Conservation (phyloP, 1,140 invertebrate genomes). For the Psilanteris sp. region DNA sequence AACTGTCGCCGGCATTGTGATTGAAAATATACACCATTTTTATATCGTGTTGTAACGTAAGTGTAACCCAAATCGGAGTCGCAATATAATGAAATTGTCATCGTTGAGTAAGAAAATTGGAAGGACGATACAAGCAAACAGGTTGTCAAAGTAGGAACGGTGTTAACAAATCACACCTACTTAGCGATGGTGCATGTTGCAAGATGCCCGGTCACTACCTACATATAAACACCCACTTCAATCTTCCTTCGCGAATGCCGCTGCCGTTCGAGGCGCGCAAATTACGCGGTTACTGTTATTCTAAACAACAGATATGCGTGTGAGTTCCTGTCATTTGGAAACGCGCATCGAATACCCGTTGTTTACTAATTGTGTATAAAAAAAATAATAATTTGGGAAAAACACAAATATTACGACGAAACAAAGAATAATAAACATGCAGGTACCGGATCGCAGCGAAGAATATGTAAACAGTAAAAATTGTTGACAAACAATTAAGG, state of each 20-base stretch:
- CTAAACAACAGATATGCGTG: conserved; percentile 23
- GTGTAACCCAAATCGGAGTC: conserved; percentile 1
- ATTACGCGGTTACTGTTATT: conserved; percentile 65
- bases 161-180: conserved; percentile 63
- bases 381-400: too few relatives aligned
- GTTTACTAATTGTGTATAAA: conserved; percentile 14
- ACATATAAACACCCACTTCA: conserved; percentile 68
- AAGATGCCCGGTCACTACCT: conserved; percentile 71
- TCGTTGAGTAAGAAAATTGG: conserved; percentile 43
- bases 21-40: neutral
- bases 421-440: too few relatives aligned
- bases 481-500: too few relatives aligned
- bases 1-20: too few relatives aligned
- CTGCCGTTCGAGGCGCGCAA: conserved; percentile 39
- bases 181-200: conserved; percentile 63
- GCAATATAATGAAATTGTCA: conserved; percentile 27
- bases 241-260: conserved; percentile 48
- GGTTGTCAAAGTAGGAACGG: conserved; percentile 40
- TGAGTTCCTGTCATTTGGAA: conserved; percentile 32
- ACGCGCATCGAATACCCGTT: conserved; percentile 27
- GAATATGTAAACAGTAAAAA: too few relatives aligned
- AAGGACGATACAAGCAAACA: conserved; percentile 41
- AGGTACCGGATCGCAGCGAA: too few relatives aligned
- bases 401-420: too few relatives aligned
- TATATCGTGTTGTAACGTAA: neutral